phyloP scores from a whole-genome alignment of 2,113 vertebrate genomes.

The Ascaphus truei region DNA sequence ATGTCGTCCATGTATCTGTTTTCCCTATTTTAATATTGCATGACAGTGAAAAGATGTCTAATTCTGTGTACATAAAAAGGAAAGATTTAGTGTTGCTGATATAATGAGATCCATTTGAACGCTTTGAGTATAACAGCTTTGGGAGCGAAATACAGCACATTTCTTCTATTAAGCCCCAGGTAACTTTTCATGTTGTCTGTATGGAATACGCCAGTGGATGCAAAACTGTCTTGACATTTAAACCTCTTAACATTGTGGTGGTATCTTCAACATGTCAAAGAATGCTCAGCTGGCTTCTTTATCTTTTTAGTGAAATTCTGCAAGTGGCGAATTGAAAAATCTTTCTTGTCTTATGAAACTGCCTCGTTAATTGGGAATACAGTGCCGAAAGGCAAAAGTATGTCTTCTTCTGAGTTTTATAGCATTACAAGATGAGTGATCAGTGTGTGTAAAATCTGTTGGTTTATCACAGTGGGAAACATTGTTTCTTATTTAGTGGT shows the following conservation, averaged over 20 bases:
- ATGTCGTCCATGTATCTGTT: slow-evolving; percentile 68
- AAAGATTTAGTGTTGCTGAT: slow-evolving; percentile 60
- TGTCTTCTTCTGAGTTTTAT: not conserved
- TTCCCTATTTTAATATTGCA: slow-evolving; percentile 74
- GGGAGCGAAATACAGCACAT: slow-evolving; percentile 41
- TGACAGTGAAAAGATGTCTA: slow-evolving; percentile 69
- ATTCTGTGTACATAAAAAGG: slow-evolving; percentile 62
- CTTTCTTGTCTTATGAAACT: slow-evolving; percentile 17
- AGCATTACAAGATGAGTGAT: slow-evolving; percentile 9
- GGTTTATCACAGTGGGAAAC: not conserved
- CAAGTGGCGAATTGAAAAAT: not conserved
- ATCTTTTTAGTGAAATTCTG: not conserved
- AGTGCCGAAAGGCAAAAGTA: slow-evolving; percentile 2
- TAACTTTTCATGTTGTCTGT: slow-evolving; percentile 48
- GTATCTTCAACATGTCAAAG: slow-evolving; percentile 7
- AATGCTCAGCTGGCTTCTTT: not conserved
- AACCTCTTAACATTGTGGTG: slow-evolving; percentile 13
- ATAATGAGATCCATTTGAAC: slow-evolving; percentile 67
- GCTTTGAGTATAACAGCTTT: slow-evolving; percentile 53
- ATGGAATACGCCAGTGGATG: slow-evolving; percentile 45
- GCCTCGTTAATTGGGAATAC: slow-evolving; percentile 19
- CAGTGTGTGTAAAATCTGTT: not conserved
- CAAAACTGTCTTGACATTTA: slow-evolving; percentile 50
- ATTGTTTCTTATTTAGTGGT: not conserved
- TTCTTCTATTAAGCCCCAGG: slow-evolving; percentile 62